These are phyloP conservation scores for Temnothorax ravouxi DNA, from an alignment of 2,888 invertebrate species.

Conservation along the genomic window DNA sequence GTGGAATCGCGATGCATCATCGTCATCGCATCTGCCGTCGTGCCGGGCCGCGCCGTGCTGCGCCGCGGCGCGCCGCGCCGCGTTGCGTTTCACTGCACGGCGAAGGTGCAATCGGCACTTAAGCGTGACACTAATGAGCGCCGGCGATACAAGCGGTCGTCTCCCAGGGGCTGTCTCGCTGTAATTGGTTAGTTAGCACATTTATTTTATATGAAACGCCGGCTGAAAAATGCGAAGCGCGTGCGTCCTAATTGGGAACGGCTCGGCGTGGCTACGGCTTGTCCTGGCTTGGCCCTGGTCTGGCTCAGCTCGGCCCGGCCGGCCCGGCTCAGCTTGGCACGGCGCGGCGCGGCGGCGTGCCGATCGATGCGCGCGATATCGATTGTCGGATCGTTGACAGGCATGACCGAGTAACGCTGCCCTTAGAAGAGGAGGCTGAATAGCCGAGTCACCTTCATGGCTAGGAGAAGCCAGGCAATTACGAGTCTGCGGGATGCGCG, in stretches of 20 bases:
- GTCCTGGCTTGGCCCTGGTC: conserved; percentile 27
- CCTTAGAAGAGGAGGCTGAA: conserved; percentile 43
- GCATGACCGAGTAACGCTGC: conserved; percentile 73
- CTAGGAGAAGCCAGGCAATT: conserved; percentile 13
- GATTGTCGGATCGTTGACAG: conserved; percentile 66
- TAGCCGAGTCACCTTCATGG: conserved; percentile 49
- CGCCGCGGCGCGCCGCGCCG: conserved; percentile 14
- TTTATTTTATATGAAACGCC: conserved; percentile 77
- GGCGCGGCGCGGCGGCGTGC: conserved; percentile 60
- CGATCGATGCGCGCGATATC: conserved; percentile 72
- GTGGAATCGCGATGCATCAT: conserved; percentile 63
- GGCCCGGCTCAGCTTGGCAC: conserved; percentile 56
- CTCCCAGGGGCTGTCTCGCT: conserved; percentile 64
- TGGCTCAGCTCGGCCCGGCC: conserved; percentile 23
- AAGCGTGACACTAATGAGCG: conserved; percentile 81
- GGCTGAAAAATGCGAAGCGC: conserved; percentile 78
- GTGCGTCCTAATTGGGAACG: conserved; percentile 79
- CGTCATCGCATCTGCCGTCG: conserved; percentile 61
- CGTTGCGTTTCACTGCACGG: background rate
- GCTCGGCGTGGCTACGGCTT: conserved; percentile 50
- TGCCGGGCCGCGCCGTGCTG: conserved; percentile 11
- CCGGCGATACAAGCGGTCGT: conserved; percentile 68
- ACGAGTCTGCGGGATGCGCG: conserved; percentile 25
- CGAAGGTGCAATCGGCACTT: conserved; percentile 79
- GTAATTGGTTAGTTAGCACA: conserved; percentile 83